These are phyloP conservation scores for Dasypogon diadema DNA, from an alignment of 2,888 invertebrate species.

Conservation along the genomic window DNA sequence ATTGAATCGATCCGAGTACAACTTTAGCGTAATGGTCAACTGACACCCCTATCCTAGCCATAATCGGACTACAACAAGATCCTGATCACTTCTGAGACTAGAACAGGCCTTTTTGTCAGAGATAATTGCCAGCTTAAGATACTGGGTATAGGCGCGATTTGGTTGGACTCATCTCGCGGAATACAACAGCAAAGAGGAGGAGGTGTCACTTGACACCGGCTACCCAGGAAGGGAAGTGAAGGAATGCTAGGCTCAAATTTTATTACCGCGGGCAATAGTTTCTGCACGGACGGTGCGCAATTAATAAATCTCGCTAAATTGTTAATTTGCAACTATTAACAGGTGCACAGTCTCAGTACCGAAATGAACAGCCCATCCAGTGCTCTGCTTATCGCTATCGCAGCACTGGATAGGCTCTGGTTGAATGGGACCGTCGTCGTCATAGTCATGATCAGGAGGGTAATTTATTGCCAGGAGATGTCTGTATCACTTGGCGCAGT, in stretches of 20 bases:
- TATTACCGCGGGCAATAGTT: constrained; percentile 12
- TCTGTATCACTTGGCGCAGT: constrained; percentile 47
- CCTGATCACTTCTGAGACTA: constrained; percentile 27
- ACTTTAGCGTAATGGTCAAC: constrained; percentile 1
- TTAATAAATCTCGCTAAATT: constrained; percentile 56
- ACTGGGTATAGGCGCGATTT: background rate
- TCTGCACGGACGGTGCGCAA: constrained; percentile 42
- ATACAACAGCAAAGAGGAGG: background rate
- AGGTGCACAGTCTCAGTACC: constrained; percentile 45
- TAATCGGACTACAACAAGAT: constrained; percentile 40
- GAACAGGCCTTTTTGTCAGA: constrained; percentile 33
- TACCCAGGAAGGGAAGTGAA: constrained; percentile 8
- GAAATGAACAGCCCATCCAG: constrained; percentile 9
- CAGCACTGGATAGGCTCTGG: background rate
- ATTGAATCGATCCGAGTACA: constrained; percentile 15
- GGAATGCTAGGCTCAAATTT: constrained; percentile 29
- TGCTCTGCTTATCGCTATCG: constrained; percentile 1
- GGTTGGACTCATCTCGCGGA: background rate
- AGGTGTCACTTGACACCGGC: constrained; percentile 30
- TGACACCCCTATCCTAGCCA: background rate
- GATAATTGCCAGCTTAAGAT: constrained; percentile 39
- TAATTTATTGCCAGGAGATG: constrained; percentile 44
- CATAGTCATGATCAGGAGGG: too few species aligned
- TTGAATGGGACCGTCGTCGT: constrained; percentile 39
- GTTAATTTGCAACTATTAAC: constrained; percentile 55